These are phyloP conservation scores for Corella eumyota DNA, from an alignment of 23 tunicate species.

Conservation along the genomic window DNA sequence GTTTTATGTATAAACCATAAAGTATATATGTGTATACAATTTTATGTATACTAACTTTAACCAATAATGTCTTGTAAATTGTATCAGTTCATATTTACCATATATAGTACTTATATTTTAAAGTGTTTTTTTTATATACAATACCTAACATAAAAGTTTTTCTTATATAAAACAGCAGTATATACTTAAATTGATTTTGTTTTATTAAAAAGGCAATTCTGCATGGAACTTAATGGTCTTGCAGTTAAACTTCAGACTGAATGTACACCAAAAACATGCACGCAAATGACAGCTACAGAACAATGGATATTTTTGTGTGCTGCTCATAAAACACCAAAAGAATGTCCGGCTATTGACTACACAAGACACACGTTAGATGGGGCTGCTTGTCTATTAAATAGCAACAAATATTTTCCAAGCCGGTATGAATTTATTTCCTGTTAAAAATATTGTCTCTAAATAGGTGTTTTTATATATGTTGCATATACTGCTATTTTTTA, in stretches of 20 bases:
- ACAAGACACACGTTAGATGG: conserved; percentile 98
- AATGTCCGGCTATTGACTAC: conserved; percentile 98
- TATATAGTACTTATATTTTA: no score
- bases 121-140: no score
- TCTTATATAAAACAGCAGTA: no score
- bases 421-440: conserved; percentile 22
- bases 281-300: conserved; percentile 98
- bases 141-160: no score
- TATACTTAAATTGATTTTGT: conserved; percentile 51
- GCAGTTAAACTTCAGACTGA: conserved; percentile 78
- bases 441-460: neutral
- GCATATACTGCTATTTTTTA: no score
- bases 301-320: conserved; percentile 99
- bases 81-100: no score
- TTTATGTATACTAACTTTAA: no score
- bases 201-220: conserved; percentile 66
- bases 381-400: conserved; percentile 93
- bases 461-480: no score
- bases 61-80: no score
- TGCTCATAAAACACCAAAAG: conserved; percentile 98
- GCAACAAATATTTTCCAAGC: conserved; percentile 95
- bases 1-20: no score
- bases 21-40: no score
- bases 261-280: conserved; percentile 82
- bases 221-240: conserved; percentile 83